Base-by-base conservation (phyloP, 2,113 vertebrate genomes). In the Sigmodon hispidus region DNA sequence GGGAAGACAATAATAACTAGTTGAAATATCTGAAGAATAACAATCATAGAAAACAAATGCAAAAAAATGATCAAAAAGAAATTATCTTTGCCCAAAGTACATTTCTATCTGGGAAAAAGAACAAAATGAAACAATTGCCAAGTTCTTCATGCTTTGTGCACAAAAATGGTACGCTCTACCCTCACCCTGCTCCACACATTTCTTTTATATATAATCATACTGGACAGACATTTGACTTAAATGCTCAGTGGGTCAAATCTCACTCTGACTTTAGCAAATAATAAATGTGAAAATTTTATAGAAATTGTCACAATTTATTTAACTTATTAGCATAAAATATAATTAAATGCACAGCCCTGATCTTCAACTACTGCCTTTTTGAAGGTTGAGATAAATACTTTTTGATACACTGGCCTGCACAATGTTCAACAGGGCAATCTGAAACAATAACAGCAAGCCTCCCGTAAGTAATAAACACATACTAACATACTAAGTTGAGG, bases 1-100 rank as follows among this genome's bases (percentile, higher is more conserved):
- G 29, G 97, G 96, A 87, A 97, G 88, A 93, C 92, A 90, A 83
- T 65, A 94, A 85, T 97, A 97, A 97, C 97, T 94, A 98, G 70
- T 34, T 89, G 94, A 96, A 97, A 96, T 93, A 96, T 92, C 95
- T 94, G 93, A 87, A 97, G 90, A 96, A 96, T 93, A 96, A 93
- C 92, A 96, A 96, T 96, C 95, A 90, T 83, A 95, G 93, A 94
- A 97, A 97, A 97, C 72, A 72, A 96, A 94, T 59, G 91, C 93
- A 95, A 90, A 75, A 96, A 95, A 95, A 83, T 59, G 61, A 95
- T 75, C 83, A 50, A 93, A 97, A 94, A 95, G 88, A 86, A 94
- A 89, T 80, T 73, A 77, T 63, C 55, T 95, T 93, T 93, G 88
- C 96, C 84, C 69, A 87, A 93, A 93, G 87, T 93, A 34, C 13